These are phyloP conservation scores for Potamarius usumacintae DNA, from an alignment of 2,113 vertebrate species.

Conservation along the genomic window DNA sequence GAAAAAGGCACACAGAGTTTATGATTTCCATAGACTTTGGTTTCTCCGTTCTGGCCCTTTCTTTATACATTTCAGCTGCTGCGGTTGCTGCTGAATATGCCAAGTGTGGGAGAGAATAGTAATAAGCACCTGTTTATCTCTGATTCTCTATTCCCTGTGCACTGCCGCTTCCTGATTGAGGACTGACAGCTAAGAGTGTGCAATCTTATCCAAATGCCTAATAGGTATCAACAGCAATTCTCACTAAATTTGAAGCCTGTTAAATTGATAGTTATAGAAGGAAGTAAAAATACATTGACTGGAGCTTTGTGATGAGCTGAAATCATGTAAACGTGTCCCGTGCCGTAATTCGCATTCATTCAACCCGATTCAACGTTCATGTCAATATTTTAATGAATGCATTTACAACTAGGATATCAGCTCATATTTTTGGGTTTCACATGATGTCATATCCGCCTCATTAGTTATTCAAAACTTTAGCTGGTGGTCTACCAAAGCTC, in stretches of 20 bases:
- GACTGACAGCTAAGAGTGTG: not conserved
- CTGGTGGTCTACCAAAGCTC: too few species aligned
- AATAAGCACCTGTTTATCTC: constrained; percentile 31
- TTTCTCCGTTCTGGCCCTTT: not conserved
- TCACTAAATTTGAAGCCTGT: not conserved
- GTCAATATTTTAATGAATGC: too few species aligned
- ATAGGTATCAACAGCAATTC: constrained; percentile 18
- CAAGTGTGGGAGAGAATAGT: constrained; percentile 14
- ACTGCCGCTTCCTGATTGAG: constrained; percentile 19
- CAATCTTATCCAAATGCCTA: constrained; percentile 24
- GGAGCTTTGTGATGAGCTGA: not conserved
- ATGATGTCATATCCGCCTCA: too few species aligned
- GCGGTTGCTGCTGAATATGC: constrained; percentile 14
- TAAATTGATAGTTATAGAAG: constrained; percentile 6
- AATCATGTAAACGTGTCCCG: too few species aligned
- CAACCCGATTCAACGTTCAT: not conserved
- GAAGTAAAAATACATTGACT: not conserved
- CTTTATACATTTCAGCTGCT: constrained; percentile 29
- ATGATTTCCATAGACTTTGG: constrained; percentile 39
- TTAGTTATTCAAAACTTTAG: too few species aligned
- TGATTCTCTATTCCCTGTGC: constrained; percentile 9
- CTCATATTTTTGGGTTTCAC: too few species aligned
- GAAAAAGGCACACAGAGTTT: constrained; percentile 2
- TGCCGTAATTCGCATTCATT: not conserved
- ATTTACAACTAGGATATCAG: too few species aligned